Evolutionary conservation across 2,797 vertebrate genomes (phyloP), one percentile per base, ranked within the genome.

Genomic region (Periophthalmus magnuspinnatus): DNA sequence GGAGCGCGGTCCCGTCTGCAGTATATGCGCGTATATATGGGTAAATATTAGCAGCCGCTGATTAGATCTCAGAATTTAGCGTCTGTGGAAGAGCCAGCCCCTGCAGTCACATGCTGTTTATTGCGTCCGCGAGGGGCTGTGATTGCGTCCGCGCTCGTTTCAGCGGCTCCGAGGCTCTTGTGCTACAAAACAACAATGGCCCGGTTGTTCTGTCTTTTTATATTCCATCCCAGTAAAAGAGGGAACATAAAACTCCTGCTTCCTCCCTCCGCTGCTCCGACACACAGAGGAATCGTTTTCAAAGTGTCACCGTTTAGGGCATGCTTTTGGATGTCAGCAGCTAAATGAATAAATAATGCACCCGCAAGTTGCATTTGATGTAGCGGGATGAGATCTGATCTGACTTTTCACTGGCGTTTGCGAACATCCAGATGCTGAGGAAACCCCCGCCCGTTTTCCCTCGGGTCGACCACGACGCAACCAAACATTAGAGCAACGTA

Each of bases 261-360:
- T 34, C 50, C 71, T 79, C 66, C 67, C 64, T 57, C 69, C 66
- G 64, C 68, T 70, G 70, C 32, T 70, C 77, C 81, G 72, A 76
- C 79, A 72, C 85, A 81, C 88, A 84, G 83, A 88, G 85, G 84
- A 90, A 88, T 84, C 85, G 79, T 87, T 89, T 87, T 88, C 85
- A 87, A 91, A 90, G 84, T 89, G 84, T 79, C 85, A 82, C 76
- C 76, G 84, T 91, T 91, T 90, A 90, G 79, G 89, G 85, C 88
- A 89, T 79, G 78, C 85, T 81, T n/a, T 89, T 85, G 79, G 87
- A 89, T 90, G 84, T 89, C 84, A 88, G 84, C 87, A 86, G 82
- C 86, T 79, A 84, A 88, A 90, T 91, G 85, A 91, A 91, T 90
- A 89, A 90, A 88, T 91, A 80, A 91, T 90, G 79, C 77, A 76